Conservation (phyloP, 2,888 invertebrate genomes). For the Iselma pallidipennis region DNA sequence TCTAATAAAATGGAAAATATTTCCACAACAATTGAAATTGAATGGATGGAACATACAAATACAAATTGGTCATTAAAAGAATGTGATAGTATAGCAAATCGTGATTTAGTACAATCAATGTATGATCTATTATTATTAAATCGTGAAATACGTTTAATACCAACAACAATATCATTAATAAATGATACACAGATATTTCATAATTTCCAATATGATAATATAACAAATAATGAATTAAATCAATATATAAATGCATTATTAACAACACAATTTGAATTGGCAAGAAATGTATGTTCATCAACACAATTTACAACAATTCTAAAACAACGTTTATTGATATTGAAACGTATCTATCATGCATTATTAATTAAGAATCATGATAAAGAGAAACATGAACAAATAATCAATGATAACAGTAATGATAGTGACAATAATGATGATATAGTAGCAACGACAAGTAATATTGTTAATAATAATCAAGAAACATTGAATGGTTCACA, state of each 20-base stretch:
- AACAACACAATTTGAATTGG: conserved; percentile 60
- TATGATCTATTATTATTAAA: conserved; percentile 61
- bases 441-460: conserved; percentile 13
- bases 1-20: conserved; percentile 36
- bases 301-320: conserved; percentile 62
- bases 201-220: conserved; percentile 60
- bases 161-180: conserved; percentile 44
- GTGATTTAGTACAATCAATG: conserved; percentile 59
- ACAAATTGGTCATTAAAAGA: conserved; percentile 63
- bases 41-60: conserved; percentile 64
- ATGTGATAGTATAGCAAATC: conserved; percentile 59
- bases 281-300: conserved; percentile 60
- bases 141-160: conserved; percentile 57
- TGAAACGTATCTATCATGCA: conserved; percentile 63
- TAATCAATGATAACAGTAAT: conserved; percentile 12
- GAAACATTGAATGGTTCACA: conserved; percentile 54
- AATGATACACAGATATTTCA: conserved; percentile 56
- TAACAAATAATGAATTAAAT: conserved; percentile 58
- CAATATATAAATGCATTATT: conserved; percentile 59
- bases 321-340: conserved; percentile 60
- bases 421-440: conserved; percentile 31
- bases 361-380: conserved; percentile 61
- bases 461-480: conserved; percentile 18
- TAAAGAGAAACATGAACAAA: conserved; percentile 47
- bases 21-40: conserved; percentile 46